Base-by-base conservation (phyloP, 2,797 vertebrate genomes). In the Takifugu ocellatus region DNA sequence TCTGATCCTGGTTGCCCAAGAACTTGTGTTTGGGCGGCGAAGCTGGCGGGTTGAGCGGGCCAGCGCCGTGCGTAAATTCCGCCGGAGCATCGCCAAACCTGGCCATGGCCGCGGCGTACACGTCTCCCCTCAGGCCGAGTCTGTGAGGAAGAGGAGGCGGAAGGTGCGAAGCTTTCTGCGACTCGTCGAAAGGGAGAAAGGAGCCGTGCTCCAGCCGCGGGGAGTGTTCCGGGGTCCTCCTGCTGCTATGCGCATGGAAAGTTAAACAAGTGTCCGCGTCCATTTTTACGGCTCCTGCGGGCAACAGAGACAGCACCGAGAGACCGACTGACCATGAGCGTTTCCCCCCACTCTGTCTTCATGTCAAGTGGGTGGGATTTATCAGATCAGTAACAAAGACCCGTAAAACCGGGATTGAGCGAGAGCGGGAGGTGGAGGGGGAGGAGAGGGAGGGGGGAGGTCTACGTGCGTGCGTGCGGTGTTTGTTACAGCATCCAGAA, bases 331-430 rank as follows among this genome's bases (percentile, higher is more conserved):
- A 75, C 75, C 33, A 33, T 10, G 59, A 65, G 1, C 63, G 59
- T 77, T 72, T 62, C 48, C 57, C 70, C 48, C 57, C 70, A 63
- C 55, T 74, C 83, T 66, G 70, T 76, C 75, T 85, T 73, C 83
- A 81, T 84, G 85, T 89, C 84, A 87, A 89, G 86, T 90, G 91
- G 92, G 92, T 86, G 90, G 91, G 88, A 90, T 91, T 89, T 91
- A 85, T 77, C 85, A 86, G 88, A 92, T 92, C 87, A 91, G 89
- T 90, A 91, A 93, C 87, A 88, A 91, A 92, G 90, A 92, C 82
- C 90, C 88, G 82, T 90, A 90, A 90, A 90, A 91, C 88, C 82
- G 77, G 66, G 63, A 72, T 45, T 42, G 56, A 25, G 50, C 29
- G 43, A 1, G 66, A 0, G 55, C 26, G 54, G 33, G 42, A 2